phyloP scores from a whole-genome alignment of 2,888 invertebrate species.

The Plagodis pulveraria region DNA sequence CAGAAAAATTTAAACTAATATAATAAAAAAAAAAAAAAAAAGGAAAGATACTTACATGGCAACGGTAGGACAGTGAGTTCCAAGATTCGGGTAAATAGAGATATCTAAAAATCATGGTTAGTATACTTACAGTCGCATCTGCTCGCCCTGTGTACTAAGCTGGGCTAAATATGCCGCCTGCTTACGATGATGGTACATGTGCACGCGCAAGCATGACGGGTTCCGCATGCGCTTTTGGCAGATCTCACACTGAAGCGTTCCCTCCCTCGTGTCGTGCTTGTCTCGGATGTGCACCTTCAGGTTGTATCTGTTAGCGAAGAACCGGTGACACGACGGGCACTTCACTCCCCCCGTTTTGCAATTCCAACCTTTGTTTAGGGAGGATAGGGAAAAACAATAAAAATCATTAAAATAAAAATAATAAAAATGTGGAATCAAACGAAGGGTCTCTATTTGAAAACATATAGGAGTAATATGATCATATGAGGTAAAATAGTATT shows the following conservation, averaged over 20 bases:
- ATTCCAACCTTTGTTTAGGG: constrained; percentile 64
- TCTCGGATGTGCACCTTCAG: constrained; percentile 89
- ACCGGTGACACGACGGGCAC: constrained; percentile 86
- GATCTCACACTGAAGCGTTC: constrained; percentile 87
- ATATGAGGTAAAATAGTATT: too few species aligned
- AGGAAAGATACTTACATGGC: too few species aligned
- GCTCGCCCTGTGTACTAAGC: constrained; percentile 63
- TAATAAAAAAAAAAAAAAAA: too few species aligned
- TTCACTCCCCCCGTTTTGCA: constrained; percentile 84
- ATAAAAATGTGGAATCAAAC: not conserved
- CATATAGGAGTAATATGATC: too few species aligned
- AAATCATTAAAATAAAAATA: constrained; percentile 17
- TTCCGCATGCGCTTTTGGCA: constrained; percentile 89
- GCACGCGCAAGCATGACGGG: constrained; percentile 86
- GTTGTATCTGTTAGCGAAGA: constrained; percentile 88
- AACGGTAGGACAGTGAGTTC: too few species aligned
- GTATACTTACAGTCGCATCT: constrained; percentile 58
- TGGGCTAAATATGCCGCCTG: constrained; percentile 81
- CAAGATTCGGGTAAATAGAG: too few species aligned
- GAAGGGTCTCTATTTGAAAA: too few species aligned
- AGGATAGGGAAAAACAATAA: constrained; percentile 9
- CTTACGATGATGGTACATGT: constrained; percentile 88
- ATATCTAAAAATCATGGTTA: not conserved
- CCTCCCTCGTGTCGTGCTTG: constrained; percentile 88
- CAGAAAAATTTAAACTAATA: too few species aligned